Conservation (phyloP, 2,888 invertebrate genomes). For the Nemoura dubitans region DNA sequence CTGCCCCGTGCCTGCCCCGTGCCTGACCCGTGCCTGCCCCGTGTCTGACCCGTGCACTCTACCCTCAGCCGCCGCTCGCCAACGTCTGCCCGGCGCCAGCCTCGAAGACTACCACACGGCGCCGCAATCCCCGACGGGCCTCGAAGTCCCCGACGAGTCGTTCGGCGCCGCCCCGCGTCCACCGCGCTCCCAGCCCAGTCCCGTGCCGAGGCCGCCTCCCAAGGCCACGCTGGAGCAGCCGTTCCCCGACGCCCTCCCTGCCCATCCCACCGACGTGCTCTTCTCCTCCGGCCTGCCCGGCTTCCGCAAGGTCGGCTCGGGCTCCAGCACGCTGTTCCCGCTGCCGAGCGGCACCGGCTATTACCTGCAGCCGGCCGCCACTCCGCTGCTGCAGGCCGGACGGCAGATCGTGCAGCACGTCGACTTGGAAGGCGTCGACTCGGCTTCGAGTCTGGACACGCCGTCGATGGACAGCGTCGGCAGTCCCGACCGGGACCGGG, state of each 20-base stretch:
- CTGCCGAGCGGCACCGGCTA: constrained; percentile 47
- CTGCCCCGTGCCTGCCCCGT: too few species aligned
- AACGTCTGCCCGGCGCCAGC: constrained; percentile 44
- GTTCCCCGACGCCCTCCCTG: background rate
- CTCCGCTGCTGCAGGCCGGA: constrained; percentile 49
- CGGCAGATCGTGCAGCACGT: constrained; percentile 9
- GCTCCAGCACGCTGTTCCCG: constrained; percentile 41
- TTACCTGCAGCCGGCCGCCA: constrained; percentile 50
- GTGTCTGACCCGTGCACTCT: background rate
- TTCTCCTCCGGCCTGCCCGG: constrained; percentile 44
- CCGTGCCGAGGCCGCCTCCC: background rate
- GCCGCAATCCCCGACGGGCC: constrained; percentile 48
- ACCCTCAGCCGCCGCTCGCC: constrained; percentile 16
- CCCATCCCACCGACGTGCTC: background rate
- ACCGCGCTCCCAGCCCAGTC: background rate
- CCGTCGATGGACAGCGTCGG: constrained; percentile 3
- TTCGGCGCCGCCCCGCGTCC: background rate
- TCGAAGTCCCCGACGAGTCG: background rate
- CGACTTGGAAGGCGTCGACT: background rate
- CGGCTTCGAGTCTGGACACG: constrained; percentile 3
- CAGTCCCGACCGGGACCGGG: background rate
- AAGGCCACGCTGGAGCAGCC: background rate
- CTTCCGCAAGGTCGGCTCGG: constrained; percentile 46
- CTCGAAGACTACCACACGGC: constrained; percentile 50
- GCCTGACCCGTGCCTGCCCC: too few species aligned